Evolutionary conservation across 2,888 invertebrate species (phyloP).

Genomic region (Rhamnusium bicolor): DNA sequence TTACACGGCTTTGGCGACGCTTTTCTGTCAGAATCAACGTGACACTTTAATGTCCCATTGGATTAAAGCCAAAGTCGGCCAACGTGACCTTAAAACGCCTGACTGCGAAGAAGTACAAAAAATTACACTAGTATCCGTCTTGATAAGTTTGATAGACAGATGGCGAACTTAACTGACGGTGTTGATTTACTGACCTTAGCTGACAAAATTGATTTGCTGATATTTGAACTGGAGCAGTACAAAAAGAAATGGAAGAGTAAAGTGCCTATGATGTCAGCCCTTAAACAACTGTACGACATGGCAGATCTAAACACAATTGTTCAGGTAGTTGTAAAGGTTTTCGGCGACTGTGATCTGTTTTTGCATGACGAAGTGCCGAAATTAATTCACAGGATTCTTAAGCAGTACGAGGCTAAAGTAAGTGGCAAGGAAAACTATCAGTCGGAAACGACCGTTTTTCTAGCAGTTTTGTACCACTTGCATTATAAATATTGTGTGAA

Average conservation of each 20-base stretch:
- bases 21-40: constrained; percentile 46
- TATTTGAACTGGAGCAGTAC: constrained; percentile 58
- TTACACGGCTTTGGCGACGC: constrained; percentile 52
- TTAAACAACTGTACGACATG: constrained; percentile 54
- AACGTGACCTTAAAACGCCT: constrained; percentile 41
- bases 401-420: constrained; percentile 46
- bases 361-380: constrained; percentile 49
- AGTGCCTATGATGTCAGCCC: constrained; percentile 54
- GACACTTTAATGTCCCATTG: constrained; percentile 52
- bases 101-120: constrained; percentile 48
- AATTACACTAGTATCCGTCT: constrained; percentile 54
- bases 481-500: constrained; percentile 52
- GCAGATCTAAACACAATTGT: constrained; percentile 50
- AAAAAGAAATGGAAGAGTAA: constrained; percentile 60
- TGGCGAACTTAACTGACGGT: constrained; percentile 42
- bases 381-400: constrained; percentile 43
- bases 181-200: constrained; percentile 39
- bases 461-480: constrained; percentile 56
- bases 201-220: constrained; percentile 53
- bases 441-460: constrained; percentile 37
- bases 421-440: constrained; percentile 32
- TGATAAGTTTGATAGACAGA: constrained; percentile 40
- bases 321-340: constrained; percentile 53
- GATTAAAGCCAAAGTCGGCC: constrained; percentile 55
- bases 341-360: constrained; percentile 50